Evolutionary conservation across 2,113 vertebrate species (phyloP).

Genomic region (Chunga burmeisteri): DNA sequence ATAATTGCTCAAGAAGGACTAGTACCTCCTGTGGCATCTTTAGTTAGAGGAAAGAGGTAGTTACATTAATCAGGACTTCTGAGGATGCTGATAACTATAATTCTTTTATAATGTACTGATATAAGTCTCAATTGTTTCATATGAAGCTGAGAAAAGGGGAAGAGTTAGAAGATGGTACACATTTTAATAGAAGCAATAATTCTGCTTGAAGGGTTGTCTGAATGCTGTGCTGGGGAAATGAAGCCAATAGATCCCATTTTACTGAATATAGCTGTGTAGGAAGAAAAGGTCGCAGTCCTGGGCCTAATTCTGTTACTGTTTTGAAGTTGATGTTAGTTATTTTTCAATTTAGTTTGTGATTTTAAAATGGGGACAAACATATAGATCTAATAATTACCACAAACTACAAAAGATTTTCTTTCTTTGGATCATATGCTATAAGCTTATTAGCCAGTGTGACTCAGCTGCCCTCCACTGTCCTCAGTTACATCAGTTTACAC

Average conservation of each 20-base stretch:
- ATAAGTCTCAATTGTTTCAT: conserved; percentile 75
- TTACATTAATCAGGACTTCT: conserved; percentile 63
- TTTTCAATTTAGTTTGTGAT: conserved; percentile 21
- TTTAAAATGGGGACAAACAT: neutral
- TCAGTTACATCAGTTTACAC: neutral
- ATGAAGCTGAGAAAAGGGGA: conserved; percentile 65
- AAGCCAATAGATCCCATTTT: conserved; percentile 69
- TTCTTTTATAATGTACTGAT: conserved; percentile 70
- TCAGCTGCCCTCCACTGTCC: neutral
- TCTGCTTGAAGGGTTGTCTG: conserved; percentile 69
- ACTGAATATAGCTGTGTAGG: conserved; percentile 8
- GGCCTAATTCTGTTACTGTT: conserved; percentile 28
- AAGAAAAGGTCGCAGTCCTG: conserved; percentile 20
- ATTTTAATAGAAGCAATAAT: conserved; percentile 78
- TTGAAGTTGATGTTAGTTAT: conserved; percentile 19
- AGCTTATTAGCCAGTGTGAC: neutral
- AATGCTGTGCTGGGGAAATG: conserved; percentile 70
- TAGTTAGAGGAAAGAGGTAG: conserved; percentile 32
- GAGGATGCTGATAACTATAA: conserved; percentile 69
- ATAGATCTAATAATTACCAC: neutral
- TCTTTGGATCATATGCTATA: neutral
- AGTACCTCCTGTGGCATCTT: conserved; percentile 17
- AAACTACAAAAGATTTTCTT: neutral
- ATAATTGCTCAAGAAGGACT: conserved; percentile 49
- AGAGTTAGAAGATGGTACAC: conserved; percentile 60